Base-by-base conservation (phyloP, 2,113 vertebrate species). In the Picathartes gymnocephalus region DNA sequence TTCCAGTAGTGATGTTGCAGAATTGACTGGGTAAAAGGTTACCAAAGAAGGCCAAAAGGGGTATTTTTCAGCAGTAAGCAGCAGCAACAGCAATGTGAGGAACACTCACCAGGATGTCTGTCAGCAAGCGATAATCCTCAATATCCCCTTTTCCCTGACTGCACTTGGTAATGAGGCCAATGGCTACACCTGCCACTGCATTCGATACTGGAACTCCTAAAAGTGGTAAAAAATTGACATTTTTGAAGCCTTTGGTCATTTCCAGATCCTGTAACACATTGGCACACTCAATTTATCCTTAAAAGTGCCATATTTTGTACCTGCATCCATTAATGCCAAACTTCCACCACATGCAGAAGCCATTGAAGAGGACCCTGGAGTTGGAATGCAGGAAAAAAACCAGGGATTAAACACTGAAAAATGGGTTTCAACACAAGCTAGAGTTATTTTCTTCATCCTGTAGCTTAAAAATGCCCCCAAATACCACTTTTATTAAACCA, bases 271-370 rank as follows among this genome's bases (percentile, higher is more conserved):
- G 1, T 10, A 69, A 22, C 4, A 23, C 12, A 10, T 21, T 35
- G 28, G 20, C 24, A 23, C 19, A 27, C 4, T 19, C 4, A n/a
- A 14, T 37, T 73, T 51, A 54, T 39, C 27, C 5, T 37, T 24
- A 0, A 3, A 39, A 69, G 39, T 15, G 33, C 10, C 3, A 1
- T 13, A 23, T 56, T 82, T 70, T 73, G 72, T 98, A 99, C 99
- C 99, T 98, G 99, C 99, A 95, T 99, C 99, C 99, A 99, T 99
- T 56, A 99, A 96, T 11, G 99, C 99, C 66, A 99, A 97, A 96
- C 99, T 99, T 83, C 99, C 99, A 65, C 98, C 98, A 50, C 99
- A 99, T 1, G 98, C 99, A 78, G 99, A 99, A 15, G 99, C 99
- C 99, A 99, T 99, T 4, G 99, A 99, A 18, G 99, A 99, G 1